Conservation (phyloP, 2,888 invertebrate genomes). For the Platycheirus albimanus region DNA sequence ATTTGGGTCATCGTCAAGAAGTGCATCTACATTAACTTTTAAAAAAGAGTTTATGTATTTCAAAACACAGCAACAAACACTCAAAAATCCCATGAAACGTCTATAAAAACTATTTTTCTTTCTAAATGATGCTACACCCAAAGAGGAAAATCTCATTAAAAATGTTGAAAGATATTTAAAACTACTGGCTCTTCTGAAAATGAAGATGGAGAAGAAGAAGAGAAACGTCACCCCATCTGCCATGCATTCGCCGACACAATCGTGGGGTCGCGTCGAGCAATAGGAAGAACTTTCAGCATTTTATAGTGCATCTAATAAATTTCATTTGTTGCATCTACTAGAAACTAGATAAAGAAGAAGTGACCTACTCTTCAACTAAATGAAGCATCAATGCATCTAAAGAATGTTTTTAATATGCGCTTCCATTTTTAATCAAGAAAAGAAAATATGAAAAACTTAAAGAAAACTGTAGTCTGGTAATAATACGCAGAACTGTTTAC, state of each 20-base stretch:
- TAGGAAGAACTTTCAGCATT: constrained; percentile 15
- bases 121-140: not conserved
- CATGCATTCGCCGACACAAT: not conserved
- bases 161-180: constrained; percentile 52
- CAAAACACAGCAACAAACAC: constrained; percentile 30
- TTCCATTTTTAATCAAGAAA: constrained; percentile 1
- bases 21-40: constrained; percentile 16
- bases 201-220: constrained; percentile 11
- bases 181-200: not conserved
- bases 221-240: constrained; percentile 32
- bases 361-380: constrained; percentile 59
- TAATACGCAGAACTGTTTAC: not conserved
- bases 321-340: constrained; percentile 43
- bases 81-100: constrained; percentile 21
- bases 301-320: constrained; percentile 52
- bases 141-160: constrained; percentile 53
- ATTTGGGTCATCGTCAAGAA: constrained; percentile 38
- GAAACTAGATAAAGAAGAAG: constrained; percentile 1
- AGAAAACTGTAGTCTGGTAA: not conserved
- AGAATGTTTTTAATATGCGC: constrained; percentile 4
- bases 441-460: constrained; percentile 44
- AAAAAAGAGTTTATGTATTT: constrained; percentile 44
- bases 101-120: constrained; percentile 15
- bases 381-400: constrained; percentile 24
- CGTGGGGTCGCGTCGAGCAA: constrained; percentile 9